Evolutionary conservation across 2,113 vertebrate genomes (phyloP).

Genomic region (Gallinago media): DNA sequence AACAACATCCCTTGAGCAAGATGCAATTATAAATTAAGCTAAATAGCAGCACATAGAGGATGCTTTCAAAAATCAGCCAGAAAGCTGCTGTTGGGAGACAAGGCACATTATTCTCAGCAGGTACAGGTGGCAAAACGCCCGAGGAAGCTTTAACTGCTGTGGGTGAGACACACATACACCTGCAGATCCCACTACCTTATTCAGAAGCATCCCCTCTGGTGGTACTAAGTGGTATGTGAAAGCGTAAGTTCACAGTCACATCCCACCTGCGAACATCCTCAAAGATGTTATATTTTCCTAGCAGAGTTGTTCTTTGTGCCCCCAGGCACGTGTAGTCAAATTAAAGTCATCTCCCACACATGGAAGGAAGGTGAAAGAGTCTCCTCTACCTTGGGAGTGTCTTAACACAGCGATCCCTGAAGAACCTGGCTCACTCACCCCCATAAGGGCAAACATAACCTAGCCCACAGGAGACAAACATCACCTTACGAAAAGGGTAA

Average conservation of each 20-base stretch:
- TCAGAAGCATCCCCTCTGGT: constrained; percentile 54
- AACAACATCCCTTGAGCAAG: not conserved
- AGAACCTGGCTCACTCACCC: not conserved
- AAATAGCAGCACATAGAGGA: not conserved
- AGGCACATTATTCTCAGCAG: not conserved
- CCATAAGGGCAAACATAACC: not conserved
- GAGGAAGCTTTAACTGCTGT: not conserved
- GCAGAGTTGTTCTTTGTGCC: not conserved
- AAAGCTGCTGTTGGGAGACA: not conserved
- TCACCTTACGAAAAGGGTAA: not conserved
- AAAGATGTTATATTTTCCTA: constrained; percentile 32
- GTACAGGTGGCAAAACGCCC: not conserved
- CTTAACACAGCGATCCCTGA: not conserved
- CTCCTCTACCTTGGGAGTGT: not conserved
- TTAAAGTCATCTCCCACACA: not conserved
- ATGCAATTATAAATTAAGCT: not conserved
- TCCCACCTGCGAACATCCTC: constrained; percentile 43
- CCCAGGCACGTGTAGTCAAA: not conserved
- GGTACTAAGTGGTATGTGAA: constrained; percentile 48
- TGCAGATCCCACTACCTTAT: not conserved
- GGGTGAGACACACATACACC: not conserved
- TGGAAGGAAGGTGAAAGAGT: not conserved
- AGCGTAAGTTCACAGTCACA: constrained; percentile 33
- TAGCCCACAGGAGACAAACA: not conserved
- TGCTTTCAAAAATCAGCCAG: not conserved